Conservation (phyloP, 2,797 vertebrate genomes). For the Spatula versicolor region DNA sequence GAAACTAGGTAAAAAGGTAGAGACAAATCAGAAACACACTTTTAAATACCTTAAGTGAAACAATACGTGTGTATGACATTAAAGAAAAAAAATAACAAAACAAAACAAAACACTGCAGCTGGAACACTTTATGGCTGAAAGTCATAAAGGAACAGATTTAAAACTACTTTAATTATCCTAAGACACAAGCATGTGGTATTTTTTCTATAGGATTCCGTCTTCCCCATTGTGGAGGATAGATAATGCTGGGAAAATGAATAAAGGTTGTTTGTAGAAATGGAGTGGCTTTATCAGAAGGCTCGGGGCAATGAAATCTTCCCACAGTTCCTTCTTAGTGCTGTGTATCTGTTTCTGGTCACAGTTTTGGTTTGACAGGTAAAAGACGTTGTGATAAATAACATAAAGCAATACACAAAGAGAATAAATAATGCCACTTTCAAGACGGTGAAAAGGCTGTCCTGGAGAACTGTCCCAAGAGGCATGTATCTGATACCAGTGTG, state of each 20-base stretch:
- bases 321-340: not conserved
- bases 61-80: not conserved
- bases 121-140: not conserved
- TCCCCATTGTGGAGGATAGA: not conserved
- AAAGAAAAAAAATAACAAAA: not conserved
- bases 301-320: not conserved
- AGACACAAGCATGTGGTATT: not conserved
- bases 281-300: not conserved
- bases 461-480: not conserved
- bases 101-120: not conserved
- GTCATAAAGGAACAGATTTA: not conserved
- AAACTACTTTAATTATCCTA: not conserved
- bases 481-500: not conserved
- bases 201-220: not conserved
- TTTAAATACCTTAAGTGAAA: not conserved
- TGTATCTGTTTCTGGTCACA: not conserved
- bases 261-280: not conserved
- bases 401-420: not conserved
- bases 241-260: not conserved
- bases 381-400: not conserved
- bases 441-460: not conserved
- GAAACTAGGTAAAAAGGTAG: not conserved
- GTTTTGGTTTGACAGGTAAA: conserved; percentile 14
- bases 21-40: not conserved
- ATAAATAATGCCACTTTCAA: not conserved